A percentile compares a stretch with the other conserved stretches of the same genome.
phyloP scores from a whole-genome alignment of 2,113 vertebrate species.

The Megaceryle torquata region DNA sequence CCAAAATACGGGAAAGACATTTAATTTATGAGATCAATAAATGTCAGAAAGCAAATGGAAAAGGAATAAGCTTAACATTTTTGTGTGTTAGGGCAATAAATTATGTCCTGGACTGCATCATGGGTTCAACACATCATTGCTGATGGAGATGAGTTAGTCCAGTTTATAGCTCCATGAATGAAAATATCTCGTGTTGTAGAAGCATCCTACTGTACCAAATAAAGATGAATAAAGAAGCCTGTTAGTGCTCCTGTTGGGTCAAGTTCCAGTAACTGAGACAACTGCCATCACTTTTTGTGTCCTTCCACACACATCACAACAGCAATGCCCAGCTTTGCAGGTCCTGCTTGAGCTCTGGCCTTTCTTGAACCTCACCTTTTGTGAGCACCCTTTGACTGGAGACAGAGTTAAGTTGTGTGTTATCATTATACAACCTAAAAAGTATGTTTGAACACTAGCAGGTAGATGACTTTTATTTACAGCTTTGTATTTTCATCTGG shows the following conservation, averaged over 20 bases:
- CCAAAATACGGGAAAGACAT: not conserved
- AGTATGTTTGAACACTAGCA: not conserved
- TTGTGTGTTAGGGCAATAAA: not conserved
- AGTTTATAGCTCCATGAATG: rapidly evolving
- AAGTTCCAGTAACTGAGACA: not conserved
- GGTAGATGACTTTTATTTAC: not conserved
- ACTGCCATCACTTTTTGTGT: not conserved
- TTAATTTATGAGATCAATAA: not conserved
- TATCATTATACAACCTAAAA: not conserved
- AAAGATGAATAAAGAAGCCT: not conserved
- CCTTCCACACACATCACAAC: not conserved
- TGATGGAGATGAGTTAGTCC: not conserved
- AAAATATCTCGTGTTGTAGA: not conserved
- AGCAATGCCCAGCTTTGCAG: not conserved
- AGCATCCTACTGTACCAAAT: not conserved
- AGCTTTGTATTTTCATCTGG: not conserved
- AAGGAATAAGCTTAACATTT: not conserved
- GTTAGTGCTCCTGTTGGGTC: not conserved
- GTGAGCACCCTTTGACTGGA: not conserved
- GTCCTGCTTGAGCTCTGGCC: not conserved
- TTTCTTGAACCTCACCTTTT: not conserved
- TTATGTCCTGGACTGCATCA: not conserved
- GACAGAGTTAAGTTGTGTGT: not conserved
- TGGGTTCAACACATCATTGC: not conserved
- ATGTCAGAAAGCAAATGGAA: not conserved